Evolutionary conservation across 2,797 vertebrate species (phyloP), one percentile per base, ranked within the genome.

Genomic region (Hypotaenidia okinawae): DNA sequence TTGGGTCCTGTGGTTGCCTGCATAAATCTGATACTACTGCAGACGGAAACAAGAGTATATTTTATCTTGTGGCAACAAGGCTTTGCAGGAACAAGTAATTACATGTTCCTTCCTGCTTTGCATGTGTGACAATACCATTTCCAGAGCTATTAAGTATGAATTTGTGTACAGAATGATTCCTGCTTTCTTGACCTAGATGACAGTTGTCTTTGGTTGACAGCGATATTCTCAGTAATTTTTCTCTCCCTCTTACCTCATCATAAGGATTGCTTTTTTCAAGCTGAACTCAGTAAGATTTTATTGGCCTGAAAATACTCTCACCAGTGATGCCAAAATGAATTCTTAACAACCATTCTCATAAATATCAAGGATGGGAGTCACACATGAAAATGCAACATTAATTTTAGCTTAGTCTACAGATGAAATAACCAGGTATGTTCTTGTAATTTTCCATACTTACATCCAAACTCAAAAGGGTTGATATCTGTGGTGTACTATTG

Each of bases 91-190:
- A 89, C 58, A 85, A 93, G 90, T 43, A 95, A 62, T 87, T 84
- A 93, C 69, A 47, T 7, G 2, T 73, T 83, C 75, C 82, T 95
- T 84, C 84, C 84, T 4, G 28, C 41, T 75, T 28, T 37, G 54
- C 95, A 93, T 93, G 88, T 96, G 90, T 75, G 69, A 68, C 59
- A 82, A 72, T 37, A 62, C 39, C 27, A 28, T 63, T 91, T 97
- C 84, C 93, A 97, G 89, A 83, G 82, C 94, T 90, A 78, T 95
- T 93, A 95, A 95, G 90, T n/a, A 80, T 1, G 5, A 93, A 91
- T 83, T 87, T 97, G 91, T 89, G 82, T 84, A 72, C 87, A 69
- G 41, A 83, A 68, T 9, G 30, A 88, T 64, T 33, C 57, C 64
- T 93, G 57, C 75, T 88, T 74, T 51, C 90, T 93, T 87, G 33